Evolutionary conservation across 2,113 vertebrate species (phyloP).

Genomic region (Sclerurus mexicanus): DNA sequence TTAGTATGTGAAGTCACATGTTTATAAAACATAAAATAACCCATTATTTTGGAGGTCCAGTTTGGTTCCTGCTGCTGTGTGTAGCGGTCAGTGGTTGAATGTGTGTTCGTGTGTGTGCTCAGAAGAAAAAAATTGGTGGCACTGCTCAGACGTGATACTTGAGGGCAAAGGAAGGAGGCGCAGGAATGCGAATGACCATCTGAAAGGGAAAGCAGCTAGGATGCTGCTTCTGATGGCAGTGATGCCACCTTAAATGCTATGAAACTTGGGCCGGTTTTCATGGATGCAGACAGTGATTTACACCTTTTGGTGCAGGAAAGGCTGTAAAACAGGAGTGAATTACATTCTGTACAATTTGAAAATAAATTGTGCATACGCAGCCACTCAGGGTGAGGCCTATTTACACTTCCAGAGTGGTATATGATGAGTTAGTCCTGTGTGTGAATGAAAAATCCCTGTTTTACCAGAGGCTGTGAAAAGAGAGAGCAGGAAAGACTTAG

Average conservation of each 20-base stretch:
- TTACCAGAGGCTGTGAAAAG: conserved; percentile 15
- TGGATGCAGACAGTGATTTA: conserved; percentile 15
- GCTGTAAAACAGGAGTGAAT: conserved; percentile 50
- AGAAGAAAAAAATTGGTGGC: background rate
- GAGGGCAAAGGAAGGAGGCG: background rate
- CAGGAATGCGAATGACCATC: background rate
- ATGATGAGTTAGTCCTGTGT: conserved; percentile 22
- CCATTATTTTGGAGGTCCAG: background rate
- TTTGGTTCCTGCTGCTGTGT: background rate
- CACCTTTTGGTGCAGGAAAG: background rate
- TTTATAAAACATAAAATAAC: background rate
- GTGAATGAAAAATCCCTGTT: conserved; percentile 47
- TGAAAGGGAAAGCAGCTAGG: background rate
- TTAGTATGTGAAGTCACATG: background rate
- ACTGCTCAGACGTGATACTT: fast-evolving
- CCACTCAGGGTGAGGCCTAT: conserved; percentile 5
- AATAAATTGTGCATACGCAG: conserved; percentile 36
- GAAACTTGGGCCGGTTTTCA: background rate
- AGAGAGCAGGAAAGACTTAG: background rate
- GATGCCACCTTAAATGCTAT: background rate
- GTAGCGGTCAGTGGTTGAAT: background rate
- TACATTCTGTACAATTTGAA: conserved; percentile 24
- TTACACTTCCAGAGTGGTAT: conserved; percentile 39
- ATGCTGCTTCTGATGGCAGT: background rate
- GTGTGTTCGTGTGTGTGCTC: background rate